Evolutionary conservation across 2,797 vertebrate species (phyloP).

Genomic region (Novumbra hubbsi): DNA sequence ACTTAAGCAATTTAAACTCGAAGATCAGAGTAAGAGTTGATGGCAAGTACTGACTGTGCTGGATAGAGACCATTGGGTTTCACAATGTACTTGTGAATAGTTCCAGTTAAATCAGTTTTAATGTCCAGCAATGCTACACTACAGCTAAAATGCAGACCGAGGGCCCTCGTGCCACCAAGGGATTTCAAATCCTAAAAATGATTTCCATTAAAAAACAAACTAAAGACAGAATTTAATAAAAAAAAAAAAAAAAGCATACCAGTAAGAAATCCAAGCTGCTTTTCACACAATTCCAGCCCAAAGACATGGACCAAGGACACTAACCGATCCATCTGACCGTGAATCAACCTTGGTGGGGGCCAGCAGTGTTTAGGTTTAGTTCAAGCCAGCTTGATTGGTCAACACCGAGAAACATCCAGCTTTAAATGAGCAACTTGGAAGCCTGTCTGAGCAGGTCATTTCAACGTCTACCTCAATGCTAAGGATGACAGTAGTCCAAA

Average conservation of each 20-base stretch:
- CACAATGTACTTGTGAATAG: not conserved
- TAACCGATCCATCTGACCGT: not conserved
- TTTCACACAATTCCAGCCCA: conserved; percentile 1
- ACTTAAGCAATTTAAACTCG: not conserved
- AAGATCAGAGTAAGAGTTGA: not conserved
- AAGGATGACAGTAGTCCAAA: conserved; percentile 21
- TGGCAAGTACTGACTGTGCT: not conserved
- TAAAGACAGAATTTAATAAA: too few species aligned
- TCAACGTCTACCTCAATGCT: not conserved
- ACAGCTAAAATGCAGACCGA: not conserved
- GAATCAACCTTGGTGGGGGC: conserved; percentile 3
- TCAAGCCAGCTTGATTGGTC: conserved; percentile 28
- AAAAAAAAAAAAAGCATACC: conserved; percentile 3
- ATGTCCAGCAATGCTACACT: not conserved
- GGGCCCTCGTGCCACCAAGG: not conserved
- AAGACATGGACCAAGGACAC: not conserved
- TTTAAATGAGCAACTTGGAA: not conserved
- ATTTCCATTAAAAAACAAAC: conserved; percentile 8
- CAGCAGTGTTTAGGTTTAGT: conserved; percentile 9
- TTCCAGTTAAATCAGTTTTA: too few species aligned
- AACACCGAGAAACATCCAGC: conserved; percentile 8
- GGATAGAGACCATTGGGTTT: not conserved
- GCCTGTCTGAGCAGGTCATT: not conserved
- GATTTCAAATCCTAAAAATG: conserved; percentile 7
- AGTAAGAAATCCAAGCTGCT: not conserved